Percentiles rank a stretch among this genome's conserved stretches.
These are phyloP conservation scores for Gasterosteus aculeatus DNA, from an alignment of 2,113 vertebrate genomes.

Conservation along the genomic window DNA sequence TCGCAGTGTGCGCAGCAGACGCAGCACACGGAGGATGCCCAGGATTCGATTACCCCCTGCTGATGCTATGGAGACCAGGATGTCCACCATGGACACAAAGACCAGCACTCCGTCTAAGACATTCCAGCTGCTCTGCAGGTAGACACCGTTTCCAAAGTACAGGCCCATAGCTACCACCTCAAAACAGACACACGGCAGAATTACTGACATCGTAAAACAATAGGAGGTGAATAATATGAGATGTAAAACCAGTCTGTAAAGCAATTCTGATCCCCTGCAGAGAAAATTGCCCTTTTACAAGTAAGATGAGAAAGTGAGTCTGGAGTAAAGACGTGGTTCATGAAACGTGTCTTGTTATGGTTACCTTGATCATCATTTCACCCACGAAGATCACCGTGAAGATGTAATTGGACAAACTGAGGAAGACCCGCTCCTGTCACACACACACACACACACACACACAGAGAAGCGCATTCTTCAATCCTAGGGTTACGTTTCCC, in stretches of 20 bases:
- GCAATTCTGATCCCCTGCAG: slow-evolving; percentile 22
- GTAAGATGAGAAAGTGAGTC: slow-evolving; percentile 36
- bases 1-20: slow-evolving; percentile 92
- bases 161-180: slow-evolving; percentile 93
- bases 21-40: slow-evolving; percentile 91
- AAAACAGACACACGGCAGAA: slow-evolving; percentile 12
- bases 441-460: slow-evolving; percentile 36
- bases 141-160: slow-evolving; percentile 87
- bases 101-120: slow-evolving; percentile 94
- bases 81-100: slow-evolving; percentile 95
- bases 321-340: slow-evolving; percentile 23
- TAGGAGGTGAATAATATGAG: slow-evolving; percentile 4
- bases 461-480: slow-evolving; percentile 11
- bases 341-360: slow-evolving; percentile 21
- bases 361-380: slow-evolving; percentile 97
- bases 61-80: slow-evolving; percentile 92
- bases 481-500: slow-evolving; percentile 30
- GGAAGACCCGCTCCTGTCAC: slow-evolving; percentile 89
- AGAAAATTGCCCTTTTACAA: slow-evolving; percentile 45
- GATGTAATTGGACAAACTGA: slow-evolving; percentile 94
- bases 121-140: slow-evolving; percentile 98
- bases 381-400: slow-evolving; percentile 93
- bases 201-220: slow-evolving; percentile 37
- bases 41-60: slow-evolving; percentile 93
- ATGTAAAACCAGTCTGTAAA: slow-evolving; percentile 27